Conservation (phyloP, 2,888 invertebrate species). For the Strigamia maritima region DNA sequence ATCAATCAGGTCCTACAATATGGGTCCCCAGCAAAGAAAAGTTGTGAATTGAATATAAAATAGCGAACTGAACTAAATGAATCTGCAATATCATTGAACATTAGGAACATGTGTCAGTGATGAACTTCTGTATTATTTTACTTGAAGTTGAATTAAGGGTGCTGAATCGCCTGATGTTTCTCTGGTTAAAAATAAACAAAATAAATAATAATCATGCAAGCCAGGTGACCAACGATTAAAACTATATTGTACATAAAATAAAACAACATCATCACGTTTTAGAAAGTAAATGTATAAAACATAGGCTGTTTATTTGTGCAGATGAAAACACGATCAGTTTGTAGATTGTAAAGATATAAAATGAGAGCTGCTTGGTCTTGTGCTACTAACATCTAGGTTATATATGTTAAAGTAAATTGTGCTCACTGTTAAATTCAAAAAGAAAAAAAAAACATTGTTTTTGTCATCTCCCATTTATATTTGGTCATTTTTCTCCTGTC, state of each 20-base stretch:
- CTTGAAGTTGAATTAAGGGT: not conserved
- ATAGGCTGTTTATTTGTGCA: conserved; percentile 25
- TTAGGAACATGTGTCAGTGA: not conserved
- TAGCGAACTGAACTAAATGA: not conserved
- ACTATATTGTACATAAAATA: conserved; percentile 20
- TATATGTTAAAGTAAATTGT: conserved; percentile 27
- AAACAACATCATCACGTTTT: not conserved
- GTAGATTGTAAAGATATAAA: conserved; percentile 8
- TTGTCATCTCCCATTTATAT: conserved; percentile 26
- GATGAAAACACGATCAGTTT: conserved; percentile 20
- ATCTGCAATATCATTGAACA: conserved; percentile 25
- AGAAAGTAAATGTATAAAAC: not conserved
- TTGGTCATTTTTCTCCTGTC: conserved; percentile 26
- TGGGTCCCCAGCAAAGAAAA: conserved; percentile 93
- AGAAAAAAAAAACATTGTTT: not conserved
- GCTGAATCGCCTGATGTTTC: not conserved
- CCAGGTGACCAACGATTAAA: not conserved
- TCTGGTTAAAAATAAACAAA: not conserved
- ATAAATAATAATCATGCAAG: not conserved
- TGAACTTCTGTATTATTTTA: conserved; percentile 2
- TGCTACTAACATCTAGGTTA: conserved; percentile 22
- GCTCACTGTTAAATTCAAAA: conserved; percentile 4
- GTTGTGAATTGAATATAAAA: conserved; percentile 42
- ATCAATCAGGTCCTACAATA: conserved; percentile 91
- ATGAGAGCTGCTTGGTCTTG: conserved; percentile 18